Conservation (phyloP, 2,888 invertebrate genomes). For the Lasioglossum calceatum region DNA sequence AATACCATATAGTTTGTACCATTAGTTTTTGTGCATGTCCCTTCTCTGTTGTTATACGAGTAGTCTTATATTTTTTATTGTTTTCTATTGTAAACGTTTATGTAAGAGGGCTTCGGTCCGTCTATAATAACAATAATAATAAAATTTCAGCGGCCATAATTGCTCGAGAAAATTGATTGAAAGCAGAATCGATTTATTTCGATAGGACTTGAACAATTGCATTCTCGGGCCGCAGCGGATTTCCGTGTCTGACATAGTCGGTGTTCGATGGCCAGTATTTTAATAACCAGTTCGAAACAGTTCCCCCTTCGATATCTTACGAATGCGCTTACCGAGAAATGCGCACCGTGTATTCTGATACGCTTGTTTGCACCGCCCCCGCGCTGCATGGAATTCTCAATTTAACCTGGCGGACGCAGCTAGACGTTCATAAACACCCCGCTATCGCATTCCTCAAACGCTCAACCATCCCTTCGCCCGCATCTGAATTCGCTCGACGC, state of each 20-base stretch:
- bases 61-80: too few species aligned
- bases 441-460: slow-evolving; percentile 62
- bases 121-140: too few species aligned
- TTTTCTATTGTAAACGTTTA: too few species aligned
- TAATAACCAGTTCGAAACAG: slow-evolving; percentile 54
- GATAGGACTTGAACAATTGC: slow-evolving; percentile 21
- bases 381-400: slow-evolving; percentile 60
- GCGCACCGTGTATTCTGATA: slow-evolving; percentile 50
- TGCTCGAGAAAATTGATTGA: not conserved
- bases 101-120: too few species aligned
- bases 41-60: too few species aligned
- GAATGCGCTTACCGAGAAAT: slow-evolving; percentile 36
- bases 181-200: not conserved
- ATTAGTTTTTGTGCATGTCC: too few species aligned
- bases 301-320: slow-evolving; percentile 38
- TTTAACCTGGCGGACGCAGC: slow-evolving; percentile 45
- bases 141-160: not conserved
- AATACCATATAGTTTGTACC: too few species aligned
- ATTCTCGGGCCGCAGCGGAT: not conserved
- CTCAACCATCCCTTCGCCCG: slow-evolving; percentile 15
- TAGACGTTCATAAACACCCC: slow-evolving; percentile 66
- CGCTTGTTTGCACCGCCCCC: slow-evolving; percentile 47
- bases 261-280: slow-evolving; percentile 19
- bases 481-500: slow-evolving; percentile 12
- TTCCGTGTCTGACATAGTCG: not conserved